Base-by-base conservation (phyloP, 2,113 vertebrate species). In the Clarias batrachus region DNA sequence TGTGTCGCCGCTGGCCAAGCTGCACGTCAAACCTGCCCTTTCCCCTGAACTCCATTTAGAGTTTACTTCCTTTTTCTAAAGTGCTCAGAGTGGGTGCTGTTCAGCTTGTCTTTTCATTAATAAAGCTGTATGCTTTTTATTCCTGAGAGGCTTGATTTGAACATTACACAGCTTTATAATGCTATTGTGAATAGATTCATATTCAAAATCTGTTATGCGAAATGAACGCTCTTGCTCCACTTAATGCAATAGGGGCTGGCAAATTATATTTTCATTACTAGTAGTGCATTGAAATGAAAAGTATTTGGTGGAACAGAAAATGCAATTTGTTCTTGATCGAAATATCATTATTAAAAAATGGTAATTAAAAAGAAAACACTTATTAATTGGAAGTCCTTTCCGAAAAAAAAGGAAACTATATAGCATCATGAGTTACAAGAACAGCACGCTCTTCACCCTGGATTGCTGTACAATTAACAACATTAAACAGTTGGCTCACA, bases 31-130 rank as follows among this genome's bases (percentile, higher is more conserved):
- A 60, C 9, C 33, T 30, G n/a, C 71, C 37, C 71, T 48, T 41
- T 59, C 30, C 7, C 68, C 71, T 48, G 71, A 86, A 81, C 63
- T 41, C 25, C 30, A 66, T 70, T 25, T 56, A 65, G 54, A n/a
- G 11, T 87, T 87, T 74, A 63, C 66, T 83, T 59, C 27, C 33
- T 79, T 59, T 78, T 59, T 79, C 77, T 30, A 19, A 59, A 59
- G n/a, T 41, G 78, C 57, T 80, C 78, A 37, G 30, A 41, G 57
- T 62, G 74, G 48, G 13, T 27, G 27, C 52, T 77, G 74, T 77
- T 77, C 48, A 27, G 52, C 74, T 77, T 77, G 74, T 56, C 25
- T 77, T 27, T 77, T 27, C 27, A 25, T 62, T 37, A 37, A 41
- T 16, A 81, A 81, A 41, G 30, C 78, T 23, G 19, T 25, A 41